phyloP scores from a whole-genome alignment of 2,113 vertebrate genomes.

The Grallaria varia region DNA sequence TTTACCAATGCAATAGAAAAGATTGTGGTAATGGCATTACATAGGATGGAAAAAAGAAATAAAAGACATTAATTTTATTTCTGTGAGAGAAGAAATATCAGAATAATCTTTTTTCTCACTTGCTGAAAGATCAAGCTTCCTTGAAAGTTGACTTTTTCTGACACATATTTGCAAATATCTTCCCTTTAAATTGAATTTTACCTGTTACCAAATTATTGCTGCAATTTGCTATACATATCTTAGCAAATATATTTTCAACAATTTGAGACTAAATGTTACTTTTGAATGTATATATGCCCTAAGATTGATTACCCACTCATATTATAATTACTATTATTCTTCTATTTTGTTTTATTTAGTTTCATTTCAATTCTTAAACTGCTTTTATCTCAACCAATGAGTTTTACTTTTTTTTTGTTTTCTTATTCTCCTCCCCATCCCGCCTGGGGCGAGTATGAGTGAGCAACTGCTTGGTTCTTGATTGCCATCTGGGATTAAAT shows the following conservation, averaged over 20 bases:
- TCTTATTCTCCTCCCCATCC: neutral
- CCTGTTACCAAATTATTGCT: neutral
- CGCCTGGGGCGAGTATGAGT: neutral
- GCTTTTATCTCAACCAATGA: neutral
- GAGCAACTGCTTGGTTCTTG: neutral
- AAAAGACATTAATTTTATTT: neutral
- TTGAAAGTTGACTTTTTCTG: neutral
- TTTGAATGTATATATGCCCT: neutral
- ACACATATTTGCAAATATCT: neutral
- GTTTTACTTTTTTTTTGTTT: neutral
- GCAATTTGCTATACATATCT: neutral
- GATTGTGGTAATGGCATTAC: neutral
- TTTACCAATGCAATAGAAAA: neutral
- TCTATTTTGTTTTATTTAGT: neutral
- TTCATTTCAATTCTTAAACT: neutral
- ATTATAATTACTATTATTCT: neutral
- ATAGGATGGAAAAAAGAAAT: neutral
- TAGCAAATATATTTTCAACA: neutral
- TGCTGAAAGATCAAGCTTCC: neutral
- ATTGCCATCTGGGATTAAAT: neutral
- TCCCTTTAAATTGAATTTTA: neutral
- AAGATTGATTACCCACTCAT: neutral
- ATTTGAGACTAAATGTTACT: neutral
- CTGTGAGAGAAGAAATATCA: neutral
- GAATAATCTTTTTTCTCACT: neutral